A percentile compares a stretch with the other conserved stretches of the same genome.
These are phyloP conservation scores for Hipposideros larvatus DNA, from an alignment of 2,797 vertebrate species.

Conservation along the genomic window DNA sequence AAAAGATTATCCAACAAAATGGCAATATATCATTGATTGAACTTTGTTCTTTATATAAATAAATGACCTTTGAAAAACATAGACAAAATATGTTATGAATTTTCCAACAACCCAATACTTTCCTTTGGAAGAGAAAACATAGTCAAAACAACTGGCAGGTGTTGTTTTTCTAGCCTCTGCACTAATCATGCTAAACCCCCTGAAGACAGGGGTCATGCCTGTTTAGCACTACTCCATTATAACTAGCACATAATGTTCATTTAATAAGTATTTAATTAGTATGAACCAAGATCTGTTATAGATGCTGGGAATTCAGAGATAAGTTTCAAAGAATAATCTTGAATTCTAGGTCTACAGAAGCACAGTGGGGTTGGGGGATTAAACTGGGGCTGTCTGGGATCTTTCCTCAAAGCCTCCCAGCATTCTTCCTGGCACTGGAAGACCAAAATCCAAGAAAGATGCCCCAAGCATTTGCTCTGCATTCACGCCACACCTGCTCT, in stretches of 20 bases:
- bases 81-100: too few relatives aligned
- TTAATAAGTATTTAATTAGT: background rate
- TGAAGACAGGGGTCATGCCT: background rate
- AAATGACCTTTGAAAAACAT: too few relatives aligned
- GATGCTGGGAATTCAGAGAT: background rate
- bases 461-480: background rate
- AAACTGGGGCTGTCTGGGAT: background rate
- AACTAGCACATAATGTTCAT: background rate
- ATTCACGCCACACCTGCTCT: background rate
- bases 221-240: background rate
- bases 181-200: background rate
- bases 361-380: rapidly evolving
- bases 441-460: background rate
- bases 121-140: background rate
- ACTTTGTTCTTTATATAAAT: too few relatives aligned
- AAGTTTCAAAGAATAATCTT: background rate
- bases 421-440: background rate
- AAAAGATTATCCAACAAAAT: too few relatives aligned
- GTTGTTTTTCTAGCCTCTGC: background rate
- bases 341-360: background rate
- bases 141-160: background rate
- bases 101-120: background rate
- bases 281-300: background rate
- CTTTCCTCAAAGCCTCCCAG: background rate
- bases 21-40: too few relatives aligned